Percentiles rank a stretch among this genome's conserved stretches.
Conservation (phyloP, 1,140 invertebrate species). For the Anastrepha ludens region DNA sequence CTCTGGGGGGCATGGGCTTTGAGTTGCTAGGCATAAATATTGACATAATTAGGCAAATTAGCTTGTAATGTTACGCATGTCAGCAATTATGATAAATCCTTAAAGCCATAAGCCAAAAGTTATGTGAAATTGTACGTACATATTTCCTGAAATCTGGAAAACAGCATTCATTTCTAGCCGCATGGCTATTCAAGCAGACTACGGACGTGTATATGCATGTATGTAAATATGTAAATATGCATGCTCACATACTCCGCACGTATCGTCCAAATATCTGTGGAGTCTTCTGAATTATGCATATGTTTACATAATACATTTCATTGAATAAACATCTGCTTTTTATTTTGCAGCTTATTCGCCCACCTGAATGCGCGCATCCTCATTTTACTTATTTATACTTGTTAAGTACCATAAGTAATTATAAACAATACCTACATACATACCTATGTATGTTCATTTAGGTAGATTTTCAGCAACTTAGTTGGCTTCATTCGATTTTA, state of each 20-base stretch:
- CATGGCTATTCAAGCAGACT: too few species aligned
- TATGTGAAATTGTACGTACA: neutral
- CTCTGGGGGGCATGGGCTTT: neutral
- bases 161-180: too few species aligned
- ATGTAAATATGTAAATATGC: neutral
- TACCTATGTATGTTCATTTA: neutral
- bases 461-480: constrained; percentile 1
- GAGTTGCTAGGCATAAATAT: neutral
- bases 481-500: constrained; percentile 7
- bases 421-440: neutral
- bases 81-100: constrained; percentile 1
- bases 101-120: neutral
- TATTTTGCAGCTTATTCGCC: constrained; percentile 4
- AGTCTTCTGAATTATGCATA: constrained; percentile 2
- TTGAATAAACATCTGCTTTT: neutral
- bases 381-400: neutral
- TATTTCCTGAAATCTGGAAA: too few species aligned
- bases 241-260: neutral
- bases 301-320: constrained; percentile 1
- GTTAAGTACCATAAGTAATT: neutral
- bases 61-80: neutral
- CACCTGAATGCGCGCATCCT: neutral
- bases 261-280: neutral
- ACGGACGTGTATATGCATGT: neutral
- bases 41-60: constrained; percentile 27